Percentiles rank a stretch among this genome's conserved stretches.
Conservation (phyloP, 2,888 invertebrate species). For the Dione vanillae region DNA sequence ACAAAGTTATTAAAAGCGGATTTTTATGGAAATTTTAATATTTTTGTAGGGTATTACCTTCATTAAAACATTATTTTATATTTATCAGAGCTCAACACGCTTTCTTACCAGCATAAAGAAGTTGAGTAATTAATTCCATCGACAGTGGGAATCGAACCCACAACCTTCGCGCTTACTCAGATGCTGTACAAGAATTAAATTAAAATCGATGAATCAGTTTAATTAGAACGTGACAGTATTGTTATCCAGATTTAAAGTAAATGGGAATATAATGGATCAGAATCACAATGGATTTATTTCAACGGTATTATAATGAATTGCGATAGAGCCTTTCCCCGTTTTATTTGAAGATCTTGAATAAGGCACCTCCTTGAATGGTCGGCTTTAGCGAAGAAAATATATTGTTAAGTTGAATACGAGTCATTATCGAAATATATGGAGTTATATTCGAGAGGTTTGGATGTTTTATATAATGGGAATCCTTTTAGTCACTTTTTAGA, state of each 20-base stretch:
- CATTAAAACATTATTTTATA: no score
- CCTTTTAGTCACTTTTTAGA: slow-evolving; percentile 20
- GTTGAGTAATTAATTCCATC: no score
- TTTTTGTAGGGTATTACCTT: no score
- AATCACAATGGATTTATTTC: slow-evolving; percentile 69
- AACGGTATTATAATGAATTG: slow-evolving; percentile 79
- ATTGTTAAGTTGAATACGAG: slow-evolving; percentile 72
- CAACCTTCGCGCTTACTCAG: no score
- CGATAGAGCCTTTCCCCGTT: slow-evolving; percentile 65
- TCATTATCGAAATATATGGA: slow-evolving; percentile 59
- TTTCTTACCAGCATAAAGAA: no score
- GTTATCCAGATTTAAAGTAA: slow-evolving; percentile 59
- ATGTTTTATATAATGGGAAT: slow-evolving; percentile 18
- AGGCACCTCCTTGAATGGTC: slow-evolving; percentile 70
- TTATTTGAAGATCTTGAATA: slow-evolving; percentile 67
- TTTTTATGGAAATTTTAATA: no score
- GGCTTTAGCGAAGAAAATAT: slow-evolving; percentile 66
- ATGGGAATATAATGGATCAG: slow-evolving; percentile 69
- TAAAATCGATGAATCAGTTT: slow-evolving; percentile 21
- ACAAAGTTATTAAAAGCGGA: no score
- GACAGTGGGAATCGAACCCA: no score
- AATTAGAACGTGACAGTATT: slow-evolving; percentile 41
- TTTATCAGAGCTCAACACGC: no score
- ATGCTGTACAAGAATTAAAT: slow-evolving; percentile 15
- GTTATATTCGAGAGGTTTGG: slow-evolving; percentile 48